Percentiles rank a stretch among this genome's conserved stretches.
phyloP scores from a whole-genome alignment of 2,797 vertebrate genomes.

The Eulemur albifrons region DNA sequence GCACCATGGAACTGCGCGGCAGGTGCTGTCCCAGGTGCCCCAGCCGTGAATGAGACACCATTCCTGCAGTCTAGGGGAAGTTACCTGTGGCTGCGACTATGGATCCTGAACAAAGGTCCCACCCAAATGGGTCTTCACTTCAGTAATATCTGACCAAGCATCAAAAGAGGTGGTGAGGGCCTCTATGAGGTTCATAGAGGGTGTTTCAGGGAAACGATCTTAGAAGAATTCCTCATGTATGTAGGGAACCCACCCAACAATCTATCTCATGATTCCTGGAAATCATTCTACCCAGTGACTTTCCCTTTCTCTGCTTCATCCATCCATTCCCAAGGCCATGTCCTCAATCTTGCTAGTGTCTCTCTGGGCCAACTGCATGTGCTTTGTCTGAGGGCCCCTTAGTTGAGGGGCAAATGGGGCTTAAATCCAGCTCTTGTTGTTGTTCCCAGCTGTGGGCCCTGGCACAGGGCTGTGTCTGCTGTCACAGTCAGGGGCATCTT shows the following conservation, averaged over 20 bases:
- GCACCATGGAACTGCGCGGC: fast-evolving
- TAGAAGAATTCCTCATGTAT: neutral
- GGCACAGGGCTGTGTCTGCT: neutral
- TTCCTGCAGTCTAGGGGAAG: neutral
- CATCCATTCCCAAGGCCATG: neutral
- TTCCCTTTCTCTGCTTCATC: neutral
- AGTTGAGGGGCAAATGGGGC: too few species aligned
- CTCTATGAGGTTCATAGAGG: neutral
- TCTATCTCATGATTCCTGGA: neutral
- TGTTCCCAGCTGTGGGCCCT: neutral
- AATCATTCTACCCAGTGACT: neutral
- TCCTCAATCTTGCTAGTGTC: neutral
- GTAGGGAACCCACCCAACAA: neutral
- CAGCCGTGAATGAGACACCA: neutral
- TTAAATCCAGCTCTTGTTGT: neutral
- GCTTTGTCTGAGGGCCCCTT: neutral
- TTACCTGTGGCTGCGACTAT: neutral
- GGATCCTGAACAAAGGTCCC: neutral
- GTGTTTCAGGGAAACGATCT: neutral
- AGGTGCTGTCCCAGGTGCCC: neutral
- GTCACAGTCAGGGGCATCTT: neutral
- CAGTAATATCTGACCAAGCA: neutral
- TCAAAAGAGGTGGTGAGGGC: neutral
- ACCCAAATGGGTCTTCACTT: neutral
- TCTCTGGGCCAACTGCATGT: neutral